Evolutionary conservation across 2,113 vertebrate genomes (phyloP), one percentile per base, ranked within the genome.

Genomic region (Passer domesticus): DNA sequence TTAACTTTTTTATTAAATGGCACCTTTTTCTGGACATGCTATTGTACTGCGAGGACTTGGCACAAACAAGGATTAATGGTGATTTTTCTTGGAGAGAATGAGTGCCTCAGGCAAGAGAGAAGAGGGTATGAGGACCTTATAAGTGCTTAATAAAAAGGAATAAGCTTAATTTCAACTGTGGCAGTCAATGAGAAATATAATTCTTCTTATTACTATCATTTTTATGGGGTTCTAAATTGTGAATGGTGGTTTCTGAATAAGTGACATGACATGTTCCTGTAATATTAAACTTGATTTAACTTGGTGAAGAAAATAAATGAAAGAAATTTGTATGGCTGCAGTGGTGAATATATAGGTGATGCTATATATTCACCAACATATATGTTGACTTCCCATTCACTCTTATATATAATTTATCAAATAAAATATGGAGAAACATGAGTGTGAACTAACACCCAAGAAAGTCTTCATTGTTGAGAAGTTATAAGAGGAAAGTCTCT

Each of bases 131-230:
- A 94, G 58, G 46, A n/a, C 87, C n/a, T 46, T 58, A 35, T 68
- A 87, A 73, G 66, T 87, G 74, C 67, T 95, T 85, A 87, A 89
- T 91, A 90, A 93, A 91, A 92, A 90, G 79, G 77, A 94, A 92
- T 78, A 89, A 87, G 23, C 30, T 91, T 82, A 4, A 7, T 94
- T 92, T 94, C 31, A 58, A 46, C 87, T 52, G 25, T 69, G 70
- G 18, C 41, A 87, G 44, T 84, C 74, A 85, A 60, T 53, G 23
- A 91, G 41, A 92, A 94, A 91, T 76, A 76, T 55, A 63, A 91
- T 94, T 94, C 62, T 8, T 92, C 9, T 24, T 70, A 46, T 81
- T 89, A 81, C 84, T 95, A 79, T 83, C 67, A 91, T 95, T 85
- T 94, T 95, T 92, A 90, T 95, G 67, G 55, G 16, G 17, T 39